phyloP scores from a whole-genome alignment of 2,113 vertebrate genomes.

The Callithrix jacchus region DNA sequence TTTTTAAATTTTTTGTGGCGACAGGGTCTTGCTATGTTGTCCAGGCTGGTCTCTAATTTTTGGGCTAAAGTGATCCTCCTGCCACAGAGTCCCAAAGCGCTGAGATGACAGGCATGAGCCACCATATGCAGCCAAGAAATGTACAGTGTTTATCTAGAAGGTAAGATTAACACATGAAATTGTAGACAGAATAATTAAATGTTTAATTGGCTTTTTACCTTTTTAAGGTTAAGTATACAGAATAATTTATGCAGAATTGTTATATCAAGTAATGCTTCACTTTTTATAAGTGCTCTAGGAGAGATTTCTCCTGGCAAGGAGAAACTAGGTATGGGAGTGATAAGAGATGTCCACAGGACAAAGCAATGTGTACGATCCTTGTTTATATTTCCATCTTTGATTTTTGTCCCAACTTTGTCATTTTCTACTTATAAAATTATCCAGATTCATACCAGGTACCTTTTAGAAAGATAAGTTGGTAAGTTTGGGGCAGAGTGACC shows the following conservation, averaged over 20 bases:
- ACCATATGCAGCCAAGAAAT: too few species aligned
- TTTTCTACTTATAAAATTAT: conserved; percentile 25
- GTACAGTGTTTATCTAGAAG: neutral
- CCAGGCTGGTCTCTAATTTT: too few species aligned
- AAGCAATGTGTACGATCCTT: neutral
- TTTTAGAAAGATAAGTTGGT: conserved; percentile 33
- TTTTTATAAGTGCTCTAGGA: neutral
- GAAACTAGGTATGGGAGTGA: neutral
- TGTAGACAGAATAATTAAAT: neutral
- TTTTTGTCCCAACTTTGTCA: neutral
- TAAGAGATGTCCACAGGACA: neutral
- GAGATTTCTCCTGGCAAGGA: neutral
- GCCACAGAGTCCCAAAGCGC: too few species aligned
- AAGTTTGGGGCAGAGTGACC: neutral
- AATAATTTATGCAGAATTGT: neutral
- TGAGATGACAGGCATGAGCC: too few species aligned
- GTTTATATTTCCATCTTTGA: conserved; percentile 3
- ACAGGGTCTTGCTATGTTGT: too few species aligned
- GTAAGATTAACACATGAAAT: neutral
- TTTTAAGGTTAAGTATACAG: neutral
- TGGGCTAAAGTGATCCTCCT: too few species aligned
- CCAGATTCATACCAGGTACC: neutral
- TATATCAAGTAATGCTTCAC: neutral
- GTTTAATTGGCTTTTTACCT: neutral
- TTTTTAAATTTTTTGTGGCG: too few species aligned